Base-by-base conservation (phyloP, 2,797 vertebrate species). In the Mastacembelus armatus region DNA sequence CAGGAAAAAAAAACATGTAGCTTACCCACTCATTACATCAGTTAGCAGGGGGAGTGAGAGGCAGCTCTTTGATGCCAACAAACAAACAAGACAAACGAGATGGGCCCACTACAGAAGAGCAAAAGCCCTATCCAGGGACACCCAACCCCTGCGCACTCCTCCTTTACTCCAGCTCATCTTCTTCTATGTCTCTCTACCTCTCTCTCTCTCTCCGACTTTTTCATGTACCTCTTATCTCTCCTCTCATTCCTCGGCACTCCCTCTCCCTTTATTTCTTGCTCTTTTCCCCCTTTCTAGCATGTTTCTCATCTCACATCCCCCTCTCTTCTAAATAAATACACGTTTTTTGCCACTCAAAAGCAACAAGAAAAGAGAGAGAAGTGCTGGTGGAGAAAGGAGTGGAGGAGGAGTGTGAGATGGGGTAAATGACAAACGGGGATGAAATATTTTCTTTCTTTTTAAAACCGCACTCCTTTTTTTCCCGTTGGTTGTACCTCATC, bases 31-130 rank as follows among this genome's bases (percentile, higher is more conserved):
- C 88, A 84, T 92, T 92, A 89, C 88, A 91, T 92, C 89, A 88
- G 91, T 90, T 86, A 89, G 85, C 79, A 81, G 62, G 82, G 86
- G 86, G 81, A 88, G 76, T 88, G 86, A 86, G 85, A 85, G 78
- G 87, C 86, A 85, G 79, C 63, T 54, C 92, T 92, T 93, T 93
- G 90, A 92, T 92, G 89, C 83, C 86, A 88, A 87, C 90, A 90
- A 91, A 92, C 90, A 92, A 92, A 92, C 90, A 90, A 90, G 88
- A 88, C 90, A 92, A 88, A 90, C 78, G 77, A 89, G 86, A 87
- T 81, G 85, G 89, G 87, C 85, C 84, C 81, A 84, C 83, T 85
- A 85, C 78, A 86, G 84, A 88, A 71, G 81, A 90, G 77, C 70
- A 47, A 50, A 66, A 83, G 72, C 78, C 85, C 85, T 57, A 86